Base-by-base conservation (phyloP, 2,888 invertebrate genomes). In the Phlogophora meticulosa region DNA sequence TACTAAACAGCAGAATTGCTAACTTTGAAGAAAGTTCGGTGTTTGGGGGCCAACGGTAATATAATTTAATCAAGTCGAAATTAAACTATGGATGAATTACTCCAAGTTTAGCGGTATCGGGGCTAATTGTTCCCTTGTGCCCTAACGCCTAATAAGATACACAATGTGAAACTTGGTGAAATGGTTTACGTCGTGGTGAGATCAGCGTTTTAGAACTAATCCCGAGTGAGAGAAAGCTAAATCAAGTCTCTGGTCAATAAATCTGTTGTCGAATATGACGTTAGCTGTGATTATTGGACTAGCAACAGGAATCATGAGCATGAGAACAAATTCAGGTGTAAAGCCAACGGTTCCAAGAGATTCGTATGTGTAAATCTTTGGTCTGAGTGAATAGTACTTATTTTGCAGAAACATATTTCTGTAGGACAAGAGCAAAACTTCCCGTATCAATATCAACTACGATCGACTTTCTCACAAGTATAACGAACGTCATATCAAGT, bases 401-500 rank as follows among this genome's bases (percentile, higher is more conserved):
- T 28, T 28, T 28, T 28, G 28, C 28, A 28, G 28, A 38, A 34
- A 9, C 38, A 15, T 46, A 36, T 53, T 59, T 48, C 15, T 5
- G 11, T 11, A 52, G 28, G 22, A 43, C 38, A 36, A 49, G 66
- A 67, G 70, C 45, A 51, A 57, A 78, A 80, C 52, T 76, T 63
- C 24, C 13, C 45, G n/a, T 59, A 69, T 72, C 63, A 53, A 78
- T 78, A 72, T 68, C 62, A 53, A 62, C 42, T 61, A 15, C 22
- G 24, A 57, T 56, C 20, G 42, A 78, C 65, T 64, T 66, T 48
- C 49, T 60, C 49, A 64, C 45, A 72, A 67, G 58, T 49, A 65
- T 73, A 60, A 65, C 55, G 34, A 74, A 80, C 55, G 46, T 67
- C 64, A 67, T 73, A 68, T 62, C 68, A 48, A 76, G 67, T 74